Evolutionary conservation across 2,888 invertebrate genomes (phyloP).

Genomic region (Hylaea fasciaria): DNA sequence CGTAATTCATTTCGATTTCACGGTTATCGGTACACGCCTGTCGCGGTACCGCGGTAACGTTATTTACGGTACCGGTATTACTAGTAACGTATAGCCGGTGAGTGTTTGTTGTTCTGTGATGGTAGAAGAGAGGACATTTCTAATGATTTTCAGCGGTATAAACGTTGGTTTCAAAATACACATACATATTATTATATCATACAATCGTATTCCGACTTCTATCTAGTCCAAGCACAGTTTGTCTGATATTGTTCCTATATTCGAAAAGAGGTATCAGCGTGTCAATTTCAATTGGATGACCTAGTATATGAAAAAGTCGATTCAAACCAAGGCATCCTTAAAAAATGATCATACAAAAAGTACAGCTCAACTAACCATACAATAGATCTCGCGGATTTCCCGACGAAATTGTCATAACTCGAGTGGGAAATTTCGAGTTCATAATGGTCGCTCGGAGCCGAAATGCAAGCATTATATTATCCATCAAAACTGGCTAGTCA

Average conservation of each 20-base stretch:
- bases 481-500: slow-evolving; percentile 14
- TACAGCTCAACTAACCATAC: slow-evolving; percentile 8
- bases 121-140: neutral
- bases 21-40: slow-evolving; percentile 30
- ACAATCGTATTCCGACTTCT: no score
- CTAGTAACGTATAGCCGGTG: slow-evolving; percentile 2
- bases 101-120: neutral
- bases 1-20: slow-evolving; percentile 31
- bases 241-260: no score
- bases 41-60: slow-evolving; percentile 17
- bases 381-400: slow-evolving; percentile 20
- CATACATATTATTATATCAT: no score
- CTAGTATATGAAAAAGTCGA: no score
- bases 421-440: slow-evolving; percentile 21
- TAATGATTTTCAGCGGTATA: neutral
- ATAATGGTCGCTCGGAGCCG: slow-evolving; percentile 18
- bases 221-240: no score
- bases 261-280: no score
- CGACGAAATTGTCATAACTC: slow-evolving; percentile 18
- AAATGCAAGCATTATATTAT: slow-evolving; percentile 27
- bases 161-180: no score
- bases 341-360: no score
- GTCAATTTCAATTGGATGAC: no score
- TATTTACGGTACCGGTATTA: slow-evolving; percentile 25
- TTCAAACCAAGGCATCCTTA: no score